A percentile compares a stretch with the other conserved stretches of the same genome.
phyloP scores from a whole-genome alignment of 2,797 vertebrate species.

The Anas georgica region DNA sequence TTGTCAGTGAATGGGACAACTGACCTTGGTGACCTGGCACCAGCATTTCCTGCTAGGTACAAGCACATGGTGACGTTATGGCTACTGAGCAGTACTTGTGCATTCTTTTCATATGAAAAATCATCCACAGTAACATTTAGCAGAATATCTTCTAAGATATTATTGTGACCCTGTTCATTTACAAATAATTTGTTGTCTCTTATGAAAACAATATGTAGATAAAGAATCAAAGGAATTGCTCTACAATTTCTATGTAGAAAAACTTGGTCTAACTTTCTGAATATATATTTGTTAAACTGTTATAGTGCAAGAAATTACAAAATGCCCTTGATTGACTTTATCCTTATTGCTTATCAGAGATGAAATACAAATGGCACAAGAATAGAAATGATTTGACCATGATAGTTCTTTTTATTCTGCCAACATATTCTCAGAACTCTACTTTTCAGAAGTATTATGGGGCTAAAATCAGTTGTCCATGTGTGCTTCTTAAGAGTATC shows the following conservation, averaged over 20 bases:
- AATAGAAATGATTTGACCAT: not conserved
- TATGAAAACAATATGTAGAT: not conserved
- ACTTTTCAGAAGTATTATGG: not conserved
- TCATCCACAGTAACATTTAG: not conserved
- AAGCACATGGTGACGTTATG: not conserved
- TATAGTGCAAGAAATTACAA: not conserved
- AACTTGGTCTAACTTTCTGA: not conserved
- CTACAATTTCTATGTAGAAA: not conserved
- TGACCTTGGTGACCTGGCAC: conserved; percentile 34
- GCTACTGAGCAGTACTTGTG: not conserved
- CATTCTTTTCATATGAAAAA: not conserved
- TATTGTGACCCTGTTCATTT: not conserved
- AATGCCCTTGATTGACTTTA: not conserved
- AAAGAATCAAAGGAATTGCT: not conserved
- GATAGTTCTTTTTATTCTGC: not conserved
- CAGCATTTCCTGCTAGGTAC: conserved; percentile 37
- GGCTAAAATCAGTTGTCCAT: conserved; percentile 12
- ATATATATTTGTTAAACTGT: not conserved
- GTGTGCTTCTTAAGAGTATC: not conserved
- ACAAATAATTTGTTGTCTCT: not conserved
- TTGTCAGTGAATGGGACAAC: conserved; percentile 26
- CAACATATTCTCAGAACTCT: not conserved
- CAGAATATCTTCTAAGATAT: not conserved
- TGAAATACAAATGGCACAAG: not conserved
- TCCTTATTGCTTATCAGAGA: not conserved